Conservation (phyloP, 2,797 vertebrate species). For the Acestrorhynchus altus region DNA sequence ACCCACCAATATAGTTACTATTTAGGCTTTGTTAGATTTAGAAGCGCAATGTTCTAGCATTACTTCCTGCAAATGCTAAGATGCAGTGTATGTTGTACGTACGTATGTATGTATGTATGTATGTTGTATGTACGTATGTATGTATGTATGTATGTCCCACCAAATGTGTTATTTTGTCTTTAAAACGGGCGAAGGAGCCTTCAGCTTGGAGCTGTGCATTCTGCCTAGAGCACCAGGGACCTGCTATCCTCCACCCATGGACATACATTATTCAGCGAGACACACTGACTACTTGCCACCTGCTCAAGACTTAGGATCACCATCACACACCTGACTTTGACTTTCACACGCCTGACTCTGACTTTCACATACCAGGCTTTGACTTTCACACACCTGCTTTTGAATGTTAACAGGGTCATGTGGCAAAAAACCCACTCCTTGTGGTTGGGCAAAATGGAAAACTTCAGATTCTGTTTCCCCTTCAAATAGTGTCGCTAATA, state of each 20-base stretch:
- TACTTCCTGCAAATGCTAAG: no score
- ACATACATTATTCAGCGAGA: constrained; percentile 81
- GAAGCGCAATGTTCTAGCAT: no score
- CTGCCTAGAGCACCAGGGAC: constrained; percentile 6
- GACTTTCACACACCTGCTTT: constrained; percentile 61
- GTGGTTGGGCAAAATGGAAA: neutral
- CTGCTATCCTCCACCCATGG: constrained; percentile 61
- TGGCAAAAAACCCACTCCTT: neutral
- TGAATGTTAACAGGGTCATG: constrained; percentile 72
- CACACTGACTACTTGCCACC: constrained; percentile 82
- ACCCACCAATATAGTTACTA: no score
- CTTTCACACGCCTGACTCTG: constrained; percentile 54
- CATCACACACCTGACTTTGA: constrained; percentile 50
- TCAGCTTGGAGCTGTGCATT: neutral
- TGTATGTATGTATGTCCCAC: neutral
- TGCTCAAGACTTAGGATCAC: constrained; percentile 75
- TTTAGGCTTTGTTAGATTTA: no score
- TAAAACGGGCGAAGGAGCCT: neutral
- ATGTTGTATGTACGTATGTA: neutral
- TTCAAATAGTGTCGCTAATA: neutral
- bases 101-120: neutral
- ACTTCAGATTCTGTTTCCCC: neutral
- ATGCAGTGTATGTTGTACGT: no score
- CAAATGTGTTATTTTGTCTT: neutral
- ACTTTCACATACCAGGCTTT: constrained; percentile 41